A percentile compares a stretch with the other conserved stretches of the same genome.
Evolutionary conservation across 2,797 vertebrate species (phyloP).

Genomic region (Chelon labrosus): DNA sequence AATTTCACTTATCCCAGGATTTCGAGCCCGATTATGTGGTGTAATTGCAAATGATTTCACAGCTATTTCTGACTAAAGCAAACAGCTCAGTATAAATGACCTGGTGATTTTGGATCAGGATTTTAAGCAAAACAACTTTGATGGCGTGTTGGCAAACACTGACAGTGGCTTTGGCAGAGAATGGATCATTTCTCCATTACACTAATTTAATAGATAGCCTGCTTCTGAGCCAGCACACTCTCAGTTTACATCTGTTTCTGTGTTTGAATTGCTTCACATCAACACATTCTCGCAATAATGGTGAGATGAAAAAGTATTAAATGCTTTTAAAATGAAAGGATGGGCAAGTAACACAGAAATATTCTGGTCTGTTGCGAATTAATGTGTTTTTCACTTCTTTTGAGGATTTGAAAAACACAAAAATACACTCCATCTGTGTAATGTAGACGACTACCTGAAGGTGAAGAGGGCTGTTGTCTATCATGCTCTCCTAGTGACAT

Average conservation of each 20-base stretch:
- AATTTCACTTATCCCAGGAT: slow-evolving; percentile 51
- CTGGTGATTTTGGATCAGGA: neutral
- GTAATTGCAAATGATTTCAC: slow-evolving; percentile 50
- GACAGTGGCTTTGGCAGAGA: slow-evolving; percentile 23
- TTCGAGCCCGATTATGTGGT: slow-evolving; percentile 50
- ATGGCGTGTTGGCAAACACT: slow-evolving; percentile 26
- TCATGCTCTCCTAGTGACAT: slow-evolving; percentile 30
- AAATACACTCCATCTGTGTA: slow-evolving; percentile 1
- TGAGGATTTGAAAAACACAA: neutral
- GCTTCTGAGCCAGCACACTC: slow-evolving; percentile 15
- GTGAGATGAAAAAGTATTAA: slow-evolving; percentile 19
- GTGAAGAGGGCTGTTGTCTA: slow-evolving; percentile 29
- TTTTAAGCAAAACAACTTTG: slow-evolving; percentile 25
- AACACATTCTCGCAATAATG: slow-evolving; percentile 6
- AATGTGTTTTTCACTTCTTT: slow-evolving; percentile 12
- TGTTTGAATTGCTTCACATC: slow-evolving; percentile 5
- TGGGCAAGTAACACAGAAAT: neutral
- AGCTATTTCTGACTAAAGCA: slow-evolving; percentile 50
- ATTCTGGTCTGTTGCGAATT: slow-evolving; percentile 15
- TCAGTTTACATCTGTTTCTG: slow-evolving; percentile 37
- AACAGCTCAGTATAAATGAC: slow-evolving; percentile 65
- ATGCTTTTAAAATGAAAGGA: slow-evolving; percentile 16
- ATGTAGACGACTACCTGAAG: slow-evolving; percentile 22
- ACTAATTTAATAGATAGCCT: slow-evolving; percentile 41
- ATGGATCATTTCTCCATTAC: slow-evolving; percentile 19